These are phyloP conservation scores for Physella acuta DNA, from an alignment of 1,140 invertebrate species.

Conservation along the genomic window DNA sequence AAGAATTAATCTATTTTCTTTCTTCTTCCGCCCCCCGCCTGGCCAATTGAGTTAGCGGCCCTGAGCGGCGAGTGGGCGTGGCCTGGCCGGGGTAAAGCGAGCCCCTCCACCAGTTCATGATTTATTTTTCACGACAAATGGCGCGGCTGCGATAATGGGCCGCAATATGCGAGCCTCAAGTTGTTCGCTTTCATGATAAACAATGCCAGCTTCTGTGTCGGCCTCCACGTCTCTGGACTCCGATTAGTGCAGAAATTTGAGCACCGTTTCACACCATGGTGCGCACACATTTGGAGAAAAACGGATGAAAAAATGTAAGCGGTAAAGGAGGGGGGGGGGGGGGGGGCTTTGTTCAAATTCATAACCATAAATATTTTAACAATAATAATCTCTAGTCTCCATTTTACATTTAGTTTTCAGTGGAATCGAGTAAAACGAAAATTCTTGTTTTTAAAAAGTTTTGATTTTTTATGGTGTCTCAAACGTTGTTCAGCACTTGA, in stretches of 20 bases:
- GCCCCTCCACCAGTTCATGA: background rate
- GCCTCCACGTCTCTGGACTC: background rate
- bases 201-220: background rate
- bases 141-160: constrained; percentile 13
- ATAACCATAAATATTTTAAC: no score
- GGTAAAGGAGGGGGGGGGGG: background rate
- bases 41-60: background rate
- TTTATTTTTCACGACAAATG: background rate
- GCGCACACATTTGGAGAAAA: background rate
- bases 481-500: no score
- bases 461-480: no score
- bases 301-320: background rate
- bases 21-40: background rate
- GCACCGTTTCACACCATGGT: constrained; percentile 53
- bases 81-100: no score
- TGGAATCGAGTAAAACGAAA: no score
- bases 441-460: no score
- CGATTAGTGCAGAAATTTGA: constrained; percentile 54
- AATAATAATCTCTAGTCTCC: no score
- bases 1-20: background rate
- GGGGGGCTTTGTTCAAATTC: no score
- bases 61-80: background rate
- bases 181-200: constrained; percentile 4
- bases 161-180: constrained; percentile 2
- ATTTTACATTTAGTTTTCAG: no score